Evolutionary conservation across 2,797 vertebrate genomes (phyloP), one percentile per base, ranked within the genome.

Genomic region (Chanos chanos): DNA sequence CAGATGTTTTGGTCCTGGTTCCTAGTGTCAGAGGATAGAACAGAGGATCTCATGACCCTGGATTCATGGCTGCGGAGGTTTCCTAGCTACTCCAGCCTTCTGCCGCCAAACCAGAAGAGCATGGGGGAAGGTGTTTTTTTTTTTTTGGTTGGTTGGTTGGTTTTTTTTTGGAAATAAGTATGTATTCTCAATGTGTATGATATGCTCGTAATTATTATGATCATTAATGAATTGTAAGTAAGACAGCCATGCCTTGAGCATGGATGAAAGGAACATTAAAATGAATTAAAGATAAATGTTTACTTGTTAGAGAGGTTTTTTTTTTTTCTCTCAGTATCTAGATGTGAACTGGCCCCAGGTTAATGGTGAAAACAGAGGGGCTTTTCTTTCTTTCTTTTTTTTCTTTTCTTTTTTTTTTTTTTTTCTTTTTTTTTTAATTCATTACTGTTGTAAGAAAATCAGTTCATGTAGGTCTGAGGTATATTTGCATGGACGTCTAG

Each of bases 341-440:
- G 71, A 86, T 86, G 77, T 90, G 13, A 85, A 80, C 9, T 76
- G 71, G 87, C n/a, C n/a, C n/a, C n/a, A n/a, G n/a, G n/a, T n/a
- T n/a, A n/a, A n/a, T n/a, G n/a, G n/a, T n/a, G n/a, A n/a, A n/a
- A n/a, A n/a, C n/a, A n/a, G n/a, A n/a, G n/a, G n/a, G n/a, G n/a
- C n/a, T n/a, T n/a, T n/a, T n/a, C n/a, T n/a, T n/a, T n/a, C n/a
- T n/a, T n/a, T n/a, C n/a, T n/a, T n/a, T n/a, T n/a, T n/a, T n/a
- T n/a, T n/a, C n/a, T n/a, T n/a, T n/a, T n/a, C n/a, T n/a, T n/a
- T n/a, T n/a, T n/a, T n/a, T n/a, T n/a, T n/a, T n/a, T n/a, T n/a
- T n/a, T n/a, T n/a, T n/a, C n/a, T n/a, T n/a, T n/a, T n/a, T n/a
- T n/a, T n/a, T n/a, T n/a, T n/a, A n/a, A n/a, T n/a, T n/a, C n/a